Evolutionary conservation across 2,888 invertebrate genomes (phyloP), one percentile per base, ranked within the genome.

Genomic region (Cheilosia vernalis): DNA sequence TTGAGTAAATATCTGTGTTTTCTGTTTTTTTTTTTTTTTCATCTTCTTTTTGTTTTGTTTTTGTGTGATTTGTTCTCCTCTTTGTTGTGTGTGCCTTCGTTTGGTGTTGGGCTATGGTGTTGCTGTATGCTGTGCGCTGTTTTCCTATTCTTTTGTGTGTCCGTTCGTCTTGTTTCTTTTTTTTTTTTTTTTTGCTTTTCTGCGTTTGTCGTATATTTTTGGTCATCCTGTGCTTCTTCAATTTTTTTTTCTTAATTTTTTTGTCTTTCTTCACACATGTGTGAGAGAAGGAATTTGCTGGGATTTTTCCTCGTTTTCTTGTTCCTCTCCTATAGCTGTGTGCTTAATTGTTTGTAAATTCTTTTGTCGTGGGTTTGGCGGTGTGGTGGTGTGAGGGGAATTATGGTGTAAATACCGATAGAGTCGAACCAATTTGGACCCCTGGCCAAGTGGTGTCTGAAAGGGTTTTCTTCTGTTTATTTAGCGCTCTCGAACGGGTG

Each of bases 341-440:
- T 90, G 91, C 89, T 91, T 90, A 90, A 90, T 90, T 91, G 90
- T 90, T 90, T 90, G 90, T 90, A 53, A 77, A 73, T 85, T 84
- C 80, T 60, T 84, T 84, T 76, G 60, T 84, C 47, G 74, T 80
- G 70, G 74, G 81, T 72, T 66, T 70, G 66, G 13, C 3, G 44
- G 42, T 27, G 17, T 53, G 56, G 17, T 24, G 44, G 13, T 10
- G 5, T 24, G 44, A 42, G 55, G n/a, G 10, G 27, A 27, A 60
- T 27, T 49, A 56, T 37, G 66, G 66, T 64, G 55, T 74, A 74
- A 74, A 74, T 74, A 58, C 74, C 64, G 58, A 66, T 66, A 58
- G 64, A 74, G 64, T 64, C 58, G 64, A 74, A 40, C 47, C 40
- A 56, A 47, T 10, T 33, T 33, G 33, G 33, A 33, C 33, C 33